Evolutionary conservation across 2,888 invertebrate species (phyloP).

Genomic region (Geophilus truncorum): DNA sequence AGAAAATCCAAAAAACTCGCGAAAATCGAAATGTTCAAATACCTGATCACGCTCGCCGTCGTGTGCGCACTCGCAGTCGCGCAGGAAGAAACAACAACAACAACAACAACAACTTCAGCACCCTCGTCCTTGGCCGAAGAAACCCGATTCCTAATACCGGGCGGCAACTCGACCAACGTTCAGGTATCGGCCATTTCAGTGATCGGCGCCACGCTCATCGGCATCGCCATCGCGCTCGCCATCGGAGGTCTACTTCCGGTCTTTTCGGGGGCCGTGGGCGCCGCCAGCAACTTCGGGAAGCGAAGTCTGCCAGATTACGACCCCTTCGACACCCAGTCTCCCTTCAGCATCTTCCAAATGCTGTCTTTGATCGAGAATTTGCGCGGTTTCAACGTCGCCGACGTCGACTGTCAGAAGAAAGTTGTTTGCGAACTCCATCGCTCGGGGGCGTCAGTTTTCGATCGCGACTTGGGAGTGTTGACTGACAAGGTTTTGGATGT

Average conservation of each 20-base stretch:
- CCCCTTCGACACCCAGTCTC: neutral
- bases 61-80: neutral
- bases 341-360: neutral
- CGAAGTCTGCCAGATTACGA: conserved; percentile 30
- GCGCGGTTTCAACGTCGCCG: conserved; percentile 35
- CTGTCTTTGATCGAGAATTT: neutral
- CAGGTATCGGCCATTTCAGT: conserved; percentile 33
- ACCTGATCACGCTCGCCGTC: neutral
- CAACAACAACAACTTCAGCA: neutral
- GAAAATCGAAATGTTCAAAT: neutral
- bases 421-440: conserved; percentile 38
- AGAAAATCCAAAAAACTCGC: neutral
- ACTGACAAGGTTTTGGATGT: conserved; percentile 35
- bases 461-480: conserved; percentile 28
- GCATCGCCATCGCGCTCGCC: conserved; percentile 33
- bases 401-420: conserved; percentile 37
- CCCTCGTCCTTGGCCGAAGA: neutral
- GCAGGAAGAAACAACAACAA: neutral
- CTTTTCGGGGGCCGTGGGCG: conserved; percentile 28
- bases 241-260: conserved; percentile 31
- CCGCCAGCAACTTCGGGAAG: neutral
- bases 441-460: conserved; percentile 25
- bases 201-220: conserved; percentile 33
- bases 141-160: conserved; percentile 23
- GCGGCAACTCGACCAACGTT: neutral